Evolutionary conservation across 2,888 invertebrate species (phyloP), one percentile per base, ranked within the genome.

Genomic region (Aporophyla nigra): DNA sequence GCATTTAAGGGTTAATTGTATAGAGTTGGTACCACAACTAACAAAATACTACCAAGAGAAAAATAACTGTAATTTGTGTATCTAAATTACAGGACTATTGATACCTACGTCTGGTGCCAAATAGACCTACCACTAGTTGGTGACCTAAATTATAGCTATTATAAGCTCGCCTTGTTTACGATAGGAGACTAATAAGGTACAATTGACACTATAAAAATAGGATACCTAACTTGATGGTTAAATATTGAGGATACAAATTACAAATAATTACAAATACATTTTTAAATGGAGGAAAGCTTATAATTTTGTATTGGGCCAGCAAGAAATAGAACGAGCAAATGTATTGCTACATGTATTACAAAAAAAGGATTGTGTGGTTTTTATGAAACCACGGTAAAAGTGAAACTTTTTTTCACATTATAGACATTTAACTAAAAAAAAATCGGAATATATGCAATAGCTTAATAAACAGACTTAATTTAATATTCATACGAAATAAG

Each of bases 161-260:
- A 46, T 10, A 33, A 49, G n/a, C 49, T 54, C 56, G 61, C 27
- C 27, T 66, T 78, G 24, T 54, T 65, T 27, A 61, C 65, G 58
- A 61, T 78, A 71, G n/a, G 49, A 65, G 33, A 59, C 40, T 9
- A 77, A 76, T 16, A 65, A 46, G 51, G 53, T 76, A 46, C 53
- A 54, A 40, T n/a, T 66, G 43, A 46, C 21, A 46, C 19, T 54
- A 51, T 9, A n/a, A n/a, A n/a, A n/a, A n/a, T n/a, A n/a, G n/a
- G n/a, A n/a, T 62, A 27, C 14, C 21, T 53, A 58, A 75, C 19
- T 27, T n/a, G 33, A 14, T 43, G 43, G 43, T 72, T 58, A 53
- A 21, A n/a, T 16, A 56, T 56, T 69, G 24, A 19, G 24, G 12
- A 24, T 19, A 24, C 19, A 46, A 19, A 59, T 33, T 21, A 10